These are phyloP conservation scores for Araneus ventricosus DNA, from an alignment of 1,140 invertebrate genomes.

Conservation along the genomic window DNA sequence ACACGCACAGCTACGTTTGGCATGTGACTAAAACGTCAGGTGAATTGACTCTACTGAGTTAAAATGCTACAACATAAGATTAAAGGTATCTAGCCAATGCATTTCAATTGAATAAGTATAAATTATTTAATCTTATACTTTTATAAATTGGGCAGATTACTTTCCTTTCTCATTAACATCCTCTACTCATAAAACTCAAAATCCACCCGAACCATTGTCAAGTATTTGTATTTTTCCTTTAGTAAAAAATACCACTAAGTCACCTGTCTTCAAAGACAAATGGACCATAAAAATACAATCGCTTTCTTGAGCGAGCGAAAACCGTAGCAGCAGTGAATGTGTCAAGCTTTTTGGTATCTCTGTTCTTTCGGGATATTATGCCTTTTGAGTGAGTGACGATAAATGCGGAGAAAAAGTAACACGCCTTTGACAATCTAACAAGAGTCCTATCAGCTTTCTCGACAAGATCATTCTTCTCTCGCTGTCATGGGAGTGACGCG, in stretches of 20 bases:
- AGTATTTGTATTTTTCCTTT: background rate
- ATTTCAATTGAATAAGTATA: too few relatives aligned
- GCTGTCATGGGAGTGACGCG: background rate
- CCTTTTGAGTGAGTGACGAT: conserved; percentile 19
- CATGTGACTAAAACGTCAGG: too few relatives aligned
- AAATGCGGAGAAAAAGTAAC: conserved; percentile 16
- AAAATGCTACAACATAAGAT: too few relatives aligned
- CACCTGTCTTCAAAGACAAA: background rate
- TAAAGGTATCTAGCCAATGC: too few relatives aligned
- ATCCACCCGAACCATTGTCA: background rate
- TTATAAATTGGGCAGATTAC: too few relatives aligned
- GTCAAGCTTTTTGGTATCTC: conserved; percentile 36
- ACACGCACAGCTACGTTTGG: too few relatives aligned
- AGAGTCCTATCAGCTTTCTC: conserved; percentile 37
- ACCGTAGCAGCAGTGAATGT: background rate
- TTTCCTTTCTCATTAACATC: background rate
- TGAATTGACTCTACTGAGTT: too few relatives aligned
- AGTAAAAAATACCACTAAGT: background rate
- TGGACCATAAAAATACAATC: conserved; percentile 22
- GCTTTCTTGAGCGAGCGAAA: background rate
- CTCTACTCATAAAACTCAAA: background rate
- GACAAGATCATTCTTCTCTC: conserved; percentile 36
- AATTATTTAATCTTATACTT: too few relatives aligned
- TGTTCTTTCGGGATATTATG: background rate
- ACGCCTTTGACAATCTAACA: conserved; percentile 42